Evolutionary conservation across 2,797 vertebrate genomes (phyloP).

Genomic region (Spondyliosoma cantharus): DNA sequence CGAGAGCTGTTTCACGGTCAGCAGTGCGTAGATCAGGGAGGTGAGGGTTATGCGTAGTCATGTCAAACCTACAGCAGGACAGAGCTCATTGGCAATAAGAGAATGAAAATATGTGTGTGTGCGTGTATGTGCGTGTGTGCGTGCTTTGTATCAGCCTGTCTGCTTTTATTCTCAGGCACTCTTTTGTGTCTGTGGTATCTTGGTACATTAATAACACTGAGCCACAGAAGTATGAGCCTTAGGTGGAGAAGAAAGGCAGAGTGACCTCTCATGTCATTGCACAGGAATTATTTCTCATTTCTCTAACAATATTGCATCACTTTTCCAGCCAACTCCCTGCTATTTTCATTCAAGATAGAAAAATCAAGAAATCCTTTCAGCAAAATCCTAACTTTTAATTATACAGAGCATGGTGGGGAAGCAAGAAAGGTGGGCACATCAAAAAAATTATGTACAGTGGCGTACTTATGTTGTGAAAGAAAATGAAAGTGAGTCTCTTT

Average conservation of each 20-base stretch:
- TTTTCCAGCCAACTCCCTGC: constrained; percentile 38
- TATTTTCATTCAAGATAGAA: constrained; percentile 47
- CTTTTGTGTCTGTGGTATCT: constrained; percentile 47
- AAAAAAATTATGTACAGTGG: constrained; percentile 31
- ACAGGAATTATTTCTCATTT: constrained; percentile 54
- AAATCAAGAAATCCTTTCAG: constrained; percentile 36
- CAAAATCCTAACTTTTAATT: constrained; percentile 48
- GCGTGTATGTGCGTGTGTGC: constrained; percentile 18
- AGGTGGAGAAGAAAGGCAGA: constrained; percentile 51
- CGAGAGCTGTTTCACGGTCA: constrained; percentile 71
- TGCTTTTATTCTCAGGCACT: constrained; percentile 41
- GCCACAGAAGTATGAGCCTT: constrained; percentile 34
- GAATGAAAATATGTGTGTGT: constrained; percentile 9
- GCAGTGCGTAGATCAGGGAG: constrained; percentile 59
- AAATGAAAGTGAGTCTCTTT: constrained; percentile 69
- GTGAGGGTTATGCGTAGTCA: constrained; percentile 51
- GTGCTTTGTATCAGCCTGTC: constrained; percentile 22
- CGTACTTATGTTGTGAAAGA: constrained; percentile 58
- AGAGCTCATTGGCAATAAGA: constrained; percentile 23
- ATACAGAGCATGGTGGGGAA: constrained; percentile 26
- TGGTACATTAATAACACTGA: constrained; percentile 52
- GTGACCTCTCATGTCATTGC: constrained; percentile 56
- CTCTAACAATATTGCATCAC: constrained; percentile 57
- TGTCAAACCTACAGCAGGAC: constrained; percentile 44
- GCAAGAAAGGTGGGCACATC: constrained; percentile 16